Base-by-base conservation (phyloP, 2,797 vertebrate genomes). In the Perodicticus potto region DNA sequence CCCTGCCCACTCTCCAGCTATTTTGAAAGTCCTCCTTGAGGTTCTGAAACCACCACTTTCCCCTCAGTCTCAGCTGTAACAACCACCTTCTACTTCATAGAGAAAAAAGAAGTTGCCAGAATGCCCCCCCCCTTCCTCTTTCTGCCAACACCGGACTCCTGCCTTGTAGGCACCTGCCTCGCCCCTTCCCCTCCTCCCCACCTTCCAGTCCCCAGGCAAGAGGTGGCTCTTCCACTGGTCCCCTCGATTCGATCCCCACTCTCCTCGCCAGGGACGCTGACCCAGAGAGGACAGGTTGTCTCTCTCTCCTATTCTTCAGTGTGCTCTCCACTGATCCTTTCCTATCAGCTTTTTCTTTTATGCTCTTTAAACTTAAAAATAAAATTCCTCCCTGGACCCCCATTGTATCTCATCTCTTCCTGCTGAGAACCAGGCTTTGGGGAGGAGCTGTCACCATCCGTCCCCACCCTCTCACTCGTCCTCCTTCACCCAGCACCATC, bases 321-420 rank as follows among this genome's bases (percentile, higher is more conserved):
- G 27, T 59, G 40, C 37, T 69, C 78, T 78, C 43, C 34, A 27
- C 11, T 8, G 3, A 73, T 19, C 53, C 49, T 90, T 86, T 70
- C 25, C 22, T 29, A 78, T 40, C 43, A 53, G 34, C 22, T 23
- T 83, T 80, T 93, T 32, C 57, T 61, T 88, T 85, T 61, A 91
- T 74, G 78, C 37, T 91, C 76, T 76, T 23, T 69, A 72, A 87
- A 16, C 65, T 91, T 80, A 61, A 84, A 92, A 72, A 83, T 43
- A 20, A 78, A 85, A 69, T 70, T 74, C 45, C 55, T 72, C 22
- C 19, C 74, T 3, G 7, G 61, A 57, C 10, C n/a, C 65, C 32
- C 7, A 69, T 27, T 20, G 49, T 16, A 53, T 37, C 45, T 32
- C 27, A 23, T 55, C 65, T 86, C 72, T 70, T 91, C 27, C 70